These are phyloP conservation scores for Zaprionus ghesquierei DNA, from an alignment of 1,140 invertebrate species.

Conservation along the genomic window DNA sequence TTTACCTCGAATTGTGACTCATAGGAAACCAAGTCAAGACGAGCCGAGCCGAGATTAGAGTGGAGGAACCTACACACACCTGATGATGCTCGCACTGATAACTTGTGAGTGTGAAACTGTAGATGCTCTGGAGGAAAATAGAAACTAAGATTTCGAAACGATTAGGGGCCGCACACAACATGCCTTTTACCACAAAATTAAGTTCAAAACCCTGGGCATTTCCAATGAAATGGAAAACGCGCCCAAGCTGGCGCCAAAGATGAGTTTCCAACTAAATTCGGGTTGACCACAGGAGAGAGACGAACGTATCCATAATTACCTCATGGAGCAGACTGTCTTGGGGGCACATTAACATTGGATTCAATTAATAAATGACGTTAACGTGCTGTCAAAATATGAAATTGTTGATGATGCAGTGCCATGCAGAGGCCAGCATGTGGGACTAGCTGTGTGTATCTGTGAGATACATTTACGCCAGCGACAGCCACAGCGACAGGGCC, in stretches of 20 bases:
- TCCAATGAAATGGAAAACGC: slow-evolving; percentile 73
- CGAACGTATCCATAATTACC: slow-evolving; percentile 68
- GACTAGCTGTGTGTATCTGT: slow-evolving; percentile 34
- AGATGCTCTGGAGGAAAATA: slow-evolving; percentile 31
- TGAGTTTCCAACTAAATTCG: slow-evolving; percentile 43
- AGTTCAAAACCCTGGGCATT: slow-evolving; percentile 49
- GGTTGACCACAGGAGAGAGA: slow-evolving; percentile 60
- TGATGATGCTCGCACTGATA: slow-evolving; percentile 34
- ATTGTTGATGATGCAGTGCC: slow-evolving; percentile 68
- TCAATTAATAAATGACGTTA: slow-evolving; percentile 81
- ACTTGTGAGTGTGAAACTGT: slow-evolving; percentile 33
- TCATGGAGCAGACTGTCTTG: slow-evolving; percentile 39
- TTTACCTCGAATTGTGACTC: slow-evolving; percentile 62
- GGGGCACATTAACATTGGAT: slow-evolving; percentile 50
- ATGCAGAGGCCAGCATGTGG: slow-evolving; percentile 64
- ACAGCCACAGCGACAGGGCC: background rate
- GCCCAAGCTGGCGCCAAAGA: slow-evolving; percentile 55
- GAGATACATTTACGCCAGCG: slow-evolving; percentile 35
- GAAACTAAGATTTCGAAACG: slow-evolving; percentile 71
- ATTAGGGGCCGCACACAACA: slow-evolving; percentile 60
- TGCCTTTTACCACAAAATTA: slow-evolving; percentile 49
- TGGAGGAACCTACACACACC: slow-evolving; percentile 24
- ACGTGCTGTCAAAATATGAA: slow-evolving; percentile 79
- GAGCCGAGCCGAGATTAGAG: too few relatives aligned
- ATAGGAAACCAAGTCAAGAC: slow-evolving; percentile 3